These are phyloP conservation scores for Atethmia centrago DNA, from an alignment of 2,888 invertebrate species.

Conservation along the genomic window DNA sequence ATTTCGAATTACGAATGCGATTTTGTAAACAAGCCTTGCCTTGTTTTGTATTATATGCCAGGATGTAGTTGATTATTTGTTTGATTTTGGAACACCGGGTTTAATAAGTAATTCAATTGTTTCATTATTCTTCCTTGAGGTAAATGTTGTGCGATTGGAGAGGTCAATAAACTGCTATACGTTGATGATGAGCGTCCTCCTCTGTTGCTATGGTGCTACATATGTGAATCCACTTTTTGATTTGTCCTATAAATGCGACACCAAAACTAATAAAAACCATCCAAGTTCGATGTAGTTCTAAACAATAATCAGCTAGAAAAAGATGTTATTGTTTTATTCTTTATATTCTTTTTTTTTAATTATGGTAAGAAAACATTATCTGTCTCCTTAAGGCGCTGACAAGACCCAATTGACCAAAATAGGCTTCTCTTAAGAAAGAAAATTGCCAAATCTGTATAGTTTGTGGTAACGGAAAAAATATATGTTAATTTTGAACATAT, in stretches of 20 bases:
- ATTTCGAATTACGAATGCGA: slow-evolving; percentile 22
- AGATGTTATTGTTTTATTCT: too few species aligned
- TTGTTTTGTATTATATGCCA: not conserved
- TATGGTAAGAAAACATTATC: too few species aligned
- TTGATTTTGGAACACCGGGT: not conserved
- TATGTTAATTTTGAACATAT: too few species aligned
- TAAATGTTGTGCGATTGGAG: not conserved
- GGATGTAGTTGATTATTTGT: slow-evolving; percentile 13
- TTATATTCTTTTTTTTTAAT: too few species aligned
- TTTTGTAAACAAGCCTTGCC: slow-evolving; percentile 40
- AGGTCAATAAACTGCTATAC: too few species aligned
- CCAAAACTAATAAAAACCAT: not conserved
- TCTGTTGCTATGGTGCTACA: not conserved
- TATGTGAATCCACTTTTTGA: not conserved
- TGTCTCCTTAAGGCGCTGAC: too few species aligned
- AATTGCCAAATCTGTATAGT: too few species aligned
- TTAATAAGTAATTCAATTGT: not conserved
- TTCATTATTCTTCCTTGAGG: not conserved
- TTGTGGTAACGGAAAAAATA: too few species aligned
- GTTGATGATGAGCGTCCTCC: not conserved
- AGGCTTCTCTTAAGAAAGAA: too few species aligned
- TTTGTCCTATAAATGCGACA: not conserved
- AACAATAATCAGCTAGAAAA: too few species aligned
- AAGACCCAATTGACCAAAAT: too few species aligned
- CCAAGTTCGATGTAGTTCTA: too few species aligned